phyloP scores from a whole-genome alignment of 2,113 vertebrate genomes.

The zebrafish (Danio rerio) region DNA sequence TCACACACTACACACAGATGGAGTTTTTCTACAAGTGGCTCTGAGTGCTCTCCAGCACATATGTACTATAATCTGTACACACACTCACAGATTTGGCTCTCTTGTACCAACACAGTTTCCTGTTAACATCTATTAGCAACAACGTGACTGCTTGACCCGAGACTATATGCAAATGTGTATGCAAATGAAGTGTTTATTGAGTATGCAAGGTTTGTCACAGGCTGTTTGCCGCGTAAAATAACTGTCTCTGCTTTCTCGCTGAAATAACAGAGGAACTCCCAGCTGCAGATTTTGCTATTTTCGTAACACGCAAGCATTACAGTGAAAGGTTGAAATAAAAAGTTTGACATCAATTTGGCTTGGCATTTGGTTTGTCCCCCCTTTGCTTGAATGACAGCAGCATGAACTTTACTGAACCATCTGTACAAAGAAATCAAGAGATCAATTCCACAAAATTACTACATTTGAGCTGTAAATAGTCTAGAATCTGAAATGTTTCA shows the following conservation, averaged over 20 bases:
- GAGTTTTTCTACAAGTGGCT: slow-evolving; percentile 3
- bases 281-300: slow-evolving; percentile 5
- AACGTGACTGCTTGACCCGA: slow-evolving; percentile 25
- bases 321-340: background rate
- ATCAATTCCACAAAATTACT: too few relatives aligned
- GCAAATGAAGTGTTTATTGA: slow-evolving; percentile 35
- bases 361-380: background rate
- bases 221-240: slow-evolving; percentile 5
- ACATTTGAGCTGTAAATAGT: background rate
- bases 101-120: background rate
- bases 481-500: background rate
- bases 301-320: background rate
- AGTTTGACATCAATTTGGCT: background rate
- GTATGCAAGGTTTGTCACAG: background rate
- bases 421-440: too few relatives aligned
- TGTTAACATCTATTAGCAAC: slow-evolving; percentile 35
- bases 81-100: slow-evolving; percentile 3
- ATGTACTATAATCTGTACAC: slow-evolving; percentile 14
- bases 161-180: slow-evolving; percentile 28
- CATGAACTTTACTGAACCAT: background rate
- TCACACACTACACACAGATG: slow-evolving; percentile 29
- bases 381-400: background rate
- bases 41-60: slow-evolving; percentile 24
- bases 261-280: background rate
- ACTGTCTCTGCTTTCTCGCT: background rate